These are phyloP conservation scores for Lepus timidus DNA, from an alignment of 2,113 vertebrate species.

Conservation along the genomic window DNA sequence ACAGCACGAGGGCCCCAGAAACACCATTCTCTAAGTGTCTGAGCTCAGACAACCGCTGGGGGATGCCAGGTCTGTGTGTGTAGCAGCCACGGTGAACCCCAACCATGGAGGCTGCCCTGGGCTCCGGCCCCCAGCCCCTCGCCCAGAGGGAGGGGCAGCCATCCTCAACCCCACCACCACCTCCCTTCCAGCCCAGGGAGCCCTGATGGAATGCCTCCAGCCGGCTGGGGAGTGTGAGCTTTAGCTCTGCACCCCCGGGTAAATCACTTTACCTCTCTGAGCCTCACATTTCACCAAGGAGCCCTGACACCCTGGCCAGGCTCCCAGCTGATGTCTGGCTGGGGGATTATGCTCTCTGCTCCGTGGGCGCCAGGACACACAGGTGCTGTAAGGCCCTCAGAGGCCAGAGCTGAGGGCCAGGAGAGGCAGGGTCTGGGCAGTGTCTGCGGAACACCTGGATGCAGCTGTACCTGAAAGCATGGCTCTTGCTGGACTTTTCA, in stretches of 20 bases:
- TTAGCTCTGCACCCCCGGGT: not conserved
- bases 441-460: not conserved
- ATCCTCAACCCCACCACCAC: not conserved
- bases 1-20: not conserved
- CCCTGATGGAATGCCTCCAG: not conserved
- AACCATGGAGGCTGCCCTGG: fast-evolving
- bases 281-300: not conserved
- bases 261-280: not conserved
- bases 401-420: not conserved
- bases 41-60: not conserved
- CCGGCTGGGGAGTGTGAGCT: not conserved
- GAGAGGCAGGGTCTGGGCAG: not conserved
- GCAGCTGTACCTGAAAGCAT: not conserved
- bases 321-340: not conserved
- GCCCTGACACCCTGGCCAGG: no score
- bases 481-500: not conserved
- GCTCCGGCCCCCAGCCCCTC: no score
- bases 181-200: not conserved
- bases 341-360: not conserved
- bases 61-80: not conserved
- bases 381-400: not conserved
- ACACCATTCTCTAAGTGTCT: not conserved
- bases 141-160: fast-evolving
- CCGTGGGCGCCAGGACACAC: not conserved
- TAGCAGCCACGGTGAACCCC: no score